Conservation (phyloP, 1,140 invertebrate species). For the Sycobia sp. region DNA sequence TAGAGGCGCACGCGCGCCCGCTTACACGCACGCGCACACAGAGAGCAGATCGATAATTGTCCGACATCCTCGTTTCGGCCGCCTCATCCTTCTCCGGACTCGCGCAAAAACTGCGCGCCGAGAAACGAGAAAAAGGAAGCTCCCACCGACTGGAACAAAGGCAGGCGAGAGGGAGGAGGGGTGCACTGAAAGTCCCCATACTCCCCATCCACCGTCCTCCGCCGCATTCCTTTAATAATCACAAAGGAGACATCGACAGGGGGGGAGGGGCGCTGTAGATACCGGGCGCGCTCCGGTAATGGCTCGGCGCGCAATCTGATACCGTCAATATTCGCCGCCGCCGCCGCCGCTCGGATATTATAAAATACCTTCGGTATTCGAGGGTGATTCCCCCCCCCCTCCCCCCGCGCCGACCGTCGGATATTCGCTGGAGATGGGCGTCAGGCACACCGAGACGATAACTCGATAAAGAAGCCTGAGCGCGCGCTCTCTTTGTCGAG, state of each 20-base stretch:
- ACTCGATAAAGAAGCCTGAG: slow-evolving; percentile 34
- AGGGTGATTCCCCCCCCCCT: too few species aligned
- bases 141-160: neutral
- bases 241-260: slow-evolving; percentile 7
- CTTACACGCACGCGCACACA: too few species aligned
- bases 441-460: slow-evolving; percentile 31
- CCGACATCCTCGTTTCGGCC: neutral
- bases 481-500: slow-evolving; percentile 8
- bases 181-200: too few species aligned
- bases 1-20: neutral
- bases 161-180: too few species aligned
- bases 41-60: slow-evolving; percentile 5
- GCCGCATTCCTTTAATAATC: neutral
- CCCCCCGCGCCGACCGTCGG: too few species aligned
- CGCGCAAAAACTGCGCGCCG: too few species aligned
- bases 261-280: too few species aligned
- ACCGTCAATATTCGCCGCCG: slow-evolving; percentile 2
- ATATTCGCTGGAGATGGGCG: slow-evolving; percentile 10
- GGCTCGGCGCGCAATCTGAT: slow-evolving; percentile 11
- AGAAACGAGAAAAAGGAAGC: too few species aligned
- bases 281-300: neutral
- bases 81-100: too few species aligned
- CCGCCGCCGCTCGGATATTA: slow-evolving; percentile 8
- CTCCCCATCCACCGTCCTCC: too few species aligned
- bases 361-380: too few species aligned